Conservation (phyloP, 2,113 vertebrate species). For the Heterocephalus glaber region DNA sequence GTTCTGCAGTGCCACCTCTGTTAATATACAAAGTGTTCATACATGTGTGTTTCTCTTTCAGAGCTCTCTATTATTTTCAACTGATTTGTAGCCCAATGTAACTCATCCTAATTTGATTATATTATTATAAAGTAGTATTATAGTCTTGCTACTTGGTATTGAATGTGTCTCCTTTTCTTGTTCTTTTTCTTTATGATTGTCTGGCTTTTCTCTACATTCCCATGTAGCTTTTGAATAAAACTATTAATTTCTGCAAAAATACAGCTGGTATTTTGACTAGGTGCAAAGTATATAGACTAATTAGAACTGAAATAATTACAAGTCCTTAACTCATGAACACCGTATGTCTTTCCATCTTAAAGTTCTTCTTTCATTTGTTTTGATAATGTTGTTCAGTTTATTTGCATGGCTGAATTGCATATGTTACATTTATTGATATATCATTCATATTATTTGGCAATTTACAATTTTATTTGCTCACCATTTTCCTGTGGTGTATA, state of each 20-base stretch:
- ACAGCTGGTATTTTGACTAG: not conserved
- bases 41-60: not conserved
- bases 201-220: not conserved
- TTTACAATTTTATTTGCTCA: not conserved
- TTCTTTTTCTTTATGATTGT: not conserved
- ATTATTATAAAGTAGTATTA: not conserved
- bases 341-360: not conserved
- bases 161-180: not conserved
- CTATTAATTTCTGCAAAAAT: not conserved
- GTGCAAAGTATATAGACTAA: not conserved
- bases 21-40: too few species aligned
- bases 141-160: not conserved
- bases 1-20: not conserved
- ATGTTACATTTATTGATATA: not conserved
- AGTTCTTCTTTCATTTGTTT: not conserved
- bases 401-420: not conserved
- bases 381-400: not conserved
- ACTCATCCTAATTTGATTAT: not conserved
- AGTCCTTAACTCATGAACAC: not conserved
- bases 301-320: not conserved
- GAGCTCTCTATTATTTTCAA: not conserved
- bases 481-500: not conserved
- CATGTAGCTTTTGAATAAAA: not conserved
- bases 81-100: not conserved
- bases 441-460: not conserved